Conservation (phyloP, 1,140 invertebrate genomes). For the Drosophila nigromelanica region DNA sequence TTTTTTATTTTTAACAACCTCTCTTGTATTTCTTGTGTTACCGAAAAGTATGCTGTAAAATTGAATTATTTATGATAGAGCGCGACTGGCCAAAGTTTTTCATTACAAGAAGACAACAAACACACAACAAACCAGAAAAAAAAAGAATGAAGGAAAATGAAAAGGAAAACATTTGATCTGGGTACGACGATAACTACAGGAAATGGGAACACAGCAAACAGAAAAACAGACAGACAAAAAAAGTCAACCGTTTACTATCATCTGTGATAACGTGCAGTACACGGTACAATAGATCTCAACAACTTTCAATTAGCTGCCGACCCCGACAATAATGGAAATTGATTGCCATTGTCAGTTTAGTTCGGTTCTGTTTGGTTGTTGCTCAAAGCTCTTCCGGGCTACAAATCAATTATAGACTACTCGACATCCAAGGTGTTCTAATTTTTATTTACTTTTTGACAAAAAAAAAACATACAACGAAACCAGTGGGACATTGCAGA, state of each 20-base stretch:
- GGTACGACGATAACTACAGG: constrained; percentile 30
- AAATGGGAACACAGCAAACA: constrained; percentile 23
- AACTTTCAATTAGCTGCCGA: constrained; percentile 70
- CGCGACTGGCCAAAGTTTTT: constrained; percentile 33
- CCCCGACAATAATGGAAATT: constrained; percentile 70
- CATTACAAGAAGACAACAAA: constrained; percentile 15
- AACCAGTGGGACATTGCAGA: no score
- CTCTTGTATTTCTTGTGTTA: constrained; percentile 24
- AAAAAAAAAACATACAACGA: not conserved
- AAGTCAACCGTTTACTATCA: constrained; percentile 2
- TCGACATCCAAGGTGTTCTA: constrained; percentile 14
- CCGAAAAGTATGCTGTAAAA: constrained; percentile 67
- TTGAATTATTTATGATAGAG: constrained; percentile 78
- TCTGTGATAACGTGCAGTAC: constrained; percentile 35
- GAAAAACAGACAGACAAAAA: not conserved
- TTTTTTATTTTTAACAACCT: constrained; percentile 13
- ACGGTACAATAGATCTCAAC: constrained; percentile 41
- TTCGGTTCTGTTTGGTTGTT: constrained; percentile 8
- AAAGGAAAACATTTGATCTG: constrained; percentile 38
- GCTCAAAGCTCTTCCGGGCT: constrained; percentile 39
- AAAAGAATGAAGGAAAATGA: not conserved
- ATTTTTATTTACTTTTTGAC: constrained; percentile 25
- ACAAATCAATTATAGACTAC: constrained; percentile 70
- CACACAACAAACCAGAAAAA: not conserved
- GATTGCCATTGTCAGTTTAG: constrained; percentile 72